Evolutionary conservation across 2,797 vertebrate genomes (phyloP).

Genomic region (Podargus strigoides): DNA sequence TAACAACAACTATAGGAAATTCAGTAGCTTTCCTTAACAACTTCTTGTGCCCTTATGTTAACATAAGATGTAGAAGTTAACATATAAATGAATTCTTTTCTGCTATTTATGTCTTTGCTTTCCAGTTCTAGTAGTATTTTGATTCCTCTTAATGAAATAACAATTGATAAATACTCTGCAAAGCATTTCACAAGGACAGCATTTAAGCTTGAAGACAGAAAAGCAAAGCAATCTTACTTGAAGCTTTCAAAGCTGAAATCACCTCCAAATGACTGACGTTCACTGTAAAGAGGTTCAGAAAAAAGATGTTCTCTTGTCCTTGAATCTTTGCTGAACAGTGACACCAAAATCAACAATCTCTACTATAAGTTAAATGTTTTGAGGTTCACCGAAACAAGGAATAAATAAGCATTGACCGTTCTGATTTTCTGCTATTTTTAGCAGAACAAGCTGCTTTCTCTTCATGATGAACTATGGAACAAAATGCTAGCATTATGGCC

Average conservation of each 20-base stretch:
- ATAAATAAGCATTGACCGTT: neutral
- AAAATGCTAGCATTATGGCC: neutral
- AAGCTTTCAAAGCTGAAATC: neutral
- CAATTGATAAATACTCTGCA: neutral
- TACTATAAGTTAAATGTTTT: neutral
- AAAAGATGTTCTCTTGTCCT: neutral
- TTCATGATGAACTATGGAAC: neutral
- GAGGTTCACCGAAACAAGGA: neutral
- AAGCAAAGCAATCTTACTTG: neutral
- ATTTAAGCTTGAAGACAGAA: neutral
- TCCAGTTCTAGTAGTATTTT: neutral
- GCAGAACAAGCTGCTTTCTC: neutral
- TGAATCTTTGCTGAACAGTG: neutral
- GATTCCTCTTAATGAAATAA: neutral
- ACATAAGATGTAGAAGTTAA: neutral
- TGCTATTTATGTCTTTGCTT: neutral
- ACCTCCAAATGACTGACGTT: neutral
- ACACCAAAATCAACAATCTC: neutral
- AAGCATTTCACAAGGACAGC: neutral
- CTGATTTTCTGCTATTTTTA: neutral
- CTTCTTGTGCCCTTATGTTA: neutral
- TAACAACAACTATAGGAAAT: neutral
- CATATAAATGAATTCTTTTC: neutral
- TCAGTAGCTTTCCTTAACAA: neutral
- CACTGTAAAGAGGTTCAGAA: neutral